Conservation (phyloP, 2,113 vertebrate genomes). For the Pachypanchax playfairii region DNA sequence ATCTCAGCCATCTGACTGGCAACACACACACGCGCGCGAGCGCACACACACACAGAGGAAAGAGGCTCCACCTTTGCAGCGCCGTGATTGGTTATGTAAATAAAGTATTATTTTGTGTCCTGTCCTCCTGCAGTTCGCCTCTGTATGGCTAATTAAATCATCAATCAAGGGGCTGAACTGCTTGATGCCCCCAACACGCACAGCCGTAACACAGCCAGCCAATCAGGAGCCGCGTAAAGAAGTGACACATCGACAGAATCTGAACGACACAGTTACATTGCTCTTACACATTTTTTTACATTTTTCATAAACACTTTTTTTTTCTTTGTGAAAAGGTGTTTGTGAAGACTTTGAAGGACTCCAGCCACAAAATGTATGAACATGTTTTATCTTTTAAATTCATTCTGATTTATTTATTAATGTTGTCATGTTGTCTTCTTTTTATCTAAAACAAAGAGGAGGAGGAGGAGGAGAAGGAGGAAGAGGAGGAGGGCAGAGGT, state of each 20-base stretch:
- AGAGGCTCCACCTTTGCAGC: slow-evolving; percentile 89
- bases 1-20: too few species aligned
- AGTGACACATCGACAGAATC: background rate
- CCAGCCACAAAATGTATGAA: too few species aligned
- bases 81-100: slow-evolving; percentile 95
- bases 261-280: too few species aligned
- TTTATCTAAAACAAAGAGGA: slow-evolving; percentile 6
- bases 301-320: too few species aligned
- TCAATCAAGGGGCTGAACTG: slow-evolving; percentile 94
- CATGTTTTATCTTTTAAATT: too few species aligned
- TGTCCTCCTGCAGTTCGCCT: slow-evolving; percentile 84
- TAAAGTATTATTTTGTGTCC: slow-evolving; percentile 77
- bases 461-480: slow-evolving; percentile 3
- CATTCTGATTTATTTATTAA: background rate
- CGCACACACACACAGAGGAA: background rate
- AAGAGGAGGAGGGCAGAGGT: slow-evolving; percentile 4
- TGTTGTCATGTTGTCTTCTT: background rate
- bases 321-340: too few species aligned
- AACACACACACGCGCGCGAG: background rate
- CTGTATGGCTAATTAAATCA: slow-evolving; percentile 99
- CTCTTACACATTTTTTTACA: background rate
- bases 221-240: slow-evolving; percentile 81
- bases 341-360: too few species aligned
- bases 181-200: slow-evolving; percentile 73
- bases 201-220: too few species aligned